phyloP scores from a whole-genome alignment of 2,888 invertebrate genomes.

The Linnaemya tessellans region DNA sequence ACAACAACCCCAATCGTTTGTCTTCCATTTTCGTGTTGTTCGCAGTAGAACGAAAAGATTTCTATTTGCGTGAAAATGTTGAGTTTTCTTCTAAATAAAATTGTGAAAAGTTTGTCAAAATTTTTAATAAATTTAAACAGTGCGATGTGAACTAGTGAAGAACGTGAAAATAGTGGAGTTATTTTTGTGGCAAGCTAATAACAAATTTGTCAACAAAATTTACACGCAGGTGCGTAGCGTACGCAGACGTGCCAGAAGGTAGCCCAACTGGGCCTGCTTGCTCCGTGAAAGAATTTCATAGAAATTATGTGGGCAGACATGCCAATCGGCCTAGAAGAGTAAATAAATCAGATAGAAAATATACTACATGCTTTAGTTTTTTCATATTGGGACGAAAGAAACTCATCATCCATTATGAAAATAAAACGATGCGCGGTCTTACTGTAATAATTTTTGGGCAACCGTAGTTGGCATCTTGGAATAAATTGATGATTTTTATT shows the following conservation, averaged over 20 bases:
- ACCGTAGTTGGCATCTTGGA: constrained; percentile 43
- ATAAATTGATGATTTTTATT: neutral
- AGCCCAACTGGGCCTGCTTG: constrained; percentile 94
- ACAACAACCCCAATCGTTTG: constrained; percentile 71
- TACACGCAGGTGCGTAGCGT: constrained; percentile 94
- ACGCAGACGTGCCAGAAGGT: constrained; percentile 93
- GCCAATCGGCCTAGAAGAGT: constrained; percentile 51
- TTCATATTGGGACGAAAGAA: constrained; percentile 19
- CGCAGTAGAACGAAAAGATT: constrained; percentile 68
- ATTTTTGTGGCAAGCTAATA: constrained; percentile 74
- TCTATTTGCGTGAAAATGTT: constrained; percentile 76
- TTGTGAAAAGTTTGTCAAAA: constrained; percentile 73
- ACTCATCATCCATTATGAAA: constrained; percentile 46
- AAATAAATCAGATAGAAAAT: constrained; percentile 52
- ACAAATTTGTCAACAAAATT: constrained; percentile 83
- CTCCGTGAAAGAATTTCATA: constrained; percentile 84
- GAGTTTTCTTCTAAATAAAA: constrained; percentile 73
- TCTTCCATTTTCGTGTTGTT: constrained; percentile 74
- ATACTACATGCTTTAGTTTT: constrained; percentile 3
- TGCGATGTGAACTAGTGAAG: constrained; percentile 72
- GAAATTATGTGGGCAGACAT: constrained; percentile 58
- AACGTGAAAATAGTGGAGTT: constrained; percentile 73
- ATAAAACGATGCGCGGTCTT: constrained; percentile 63
- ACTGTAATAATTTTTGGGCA: constrained; percentile 17
- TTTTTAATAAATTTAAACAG: constrained; percentile 61